Evolutionary conservation across 2,113 vertebrate species (phyloP).

Genomic region (Megaceryle torquata): DNA sequence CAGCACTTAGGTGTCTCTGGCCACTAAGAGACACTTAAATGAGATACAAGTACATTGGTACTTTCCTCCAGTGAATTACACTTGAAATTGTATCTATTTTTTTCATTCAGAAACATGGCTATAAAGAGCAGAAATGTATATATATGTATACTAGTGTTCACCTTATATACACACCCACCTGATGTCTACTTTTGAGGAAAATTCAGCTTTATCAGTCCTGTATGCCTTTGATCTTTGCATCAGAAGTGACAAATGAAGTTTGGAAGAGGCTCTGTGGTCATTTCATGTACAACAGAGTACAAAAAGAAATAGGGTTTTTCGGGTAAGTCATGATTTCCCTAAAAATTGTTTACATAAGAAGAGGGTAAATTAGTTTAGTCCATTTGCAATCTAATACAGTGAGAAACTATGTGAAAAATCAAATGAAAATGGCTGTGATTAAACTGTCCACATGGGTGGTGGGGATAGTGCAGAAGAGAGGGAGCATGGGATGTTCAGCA

Average conservation of each 20-base stretch:
- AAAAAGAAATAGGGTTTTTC: background rate
- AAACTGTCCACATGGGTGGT: background rate
- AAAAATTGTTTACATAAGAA: background rate
- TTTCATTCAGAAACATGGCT: background rate
- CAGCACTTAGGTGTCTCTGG: fast-evolving
- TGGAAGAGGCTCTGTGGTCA: background rate
- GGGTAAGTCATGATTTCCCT: background rate
- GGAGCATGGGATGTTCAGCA: background rate
- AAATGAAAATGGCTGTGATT: background rate
- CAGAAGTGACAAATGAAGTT: background rate
- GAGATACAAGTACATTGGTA: background rate
- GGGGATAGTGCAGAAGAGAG: background rate
- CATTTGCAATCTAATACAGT: background rate
- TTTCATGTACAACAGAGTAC: background rate
- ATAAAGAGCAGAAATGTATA: background rate
- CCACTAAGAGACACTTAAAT: background rate
- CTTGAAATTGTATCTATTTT: background rate
- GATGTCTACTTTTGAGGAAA: background rate
- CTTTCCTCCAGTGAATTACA: background rate
- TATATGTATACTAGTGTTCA: too few species aligned
- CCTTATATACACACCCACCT: background rate
- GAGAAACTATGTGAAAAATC: background rate
- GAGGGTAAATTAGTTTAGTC: background rate
- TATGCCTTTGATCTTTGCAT: background rate
- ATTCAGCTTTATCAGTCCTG: background rate